Evolutionary conservation across 2,113 vertebrate genomes (phyloP).

Genomic region (Rissa tridactyla): DNA sequence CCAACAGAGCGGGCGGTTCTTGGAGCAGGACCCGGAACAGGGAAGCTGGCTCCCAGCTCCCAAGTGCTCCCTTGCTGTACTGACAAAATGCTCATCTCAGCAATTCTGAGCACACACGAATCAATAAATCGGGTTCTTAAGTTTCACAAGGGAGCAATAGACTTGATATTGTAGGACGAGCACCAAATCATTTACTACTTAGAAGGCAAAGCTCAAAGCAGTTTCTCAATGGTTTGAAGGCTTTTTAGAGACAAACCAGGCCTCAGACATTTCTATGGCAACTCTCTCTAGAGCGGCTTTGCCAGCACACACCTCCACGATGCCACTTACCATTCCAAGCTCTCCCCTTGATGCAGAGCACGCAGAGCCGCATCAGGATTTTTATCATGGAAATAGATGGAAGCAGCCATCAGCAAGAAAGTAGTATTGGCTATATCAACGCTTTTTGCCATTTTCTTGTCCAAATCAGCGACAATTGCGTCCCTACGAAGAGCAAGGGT

Average conservation of each 20-base stretch:
- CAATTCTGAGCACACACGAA: fast-evolving
- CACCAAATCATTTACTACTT: background rate
- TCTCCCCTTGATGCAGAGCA: slow-evolving; percentile 90
- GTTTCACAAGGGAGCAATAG: background rate
- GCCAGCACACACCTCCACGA: fast-evolving
- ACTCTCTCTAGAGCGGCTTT: background rate
- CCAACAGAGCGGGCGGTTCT: background rate
- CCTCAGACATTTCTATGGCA: background rate
- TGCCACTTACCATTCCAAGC: slow-evolving; percentile 86
- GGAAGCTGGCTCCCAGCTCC: background rate
- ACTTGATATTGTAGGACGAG: fast-evolving
- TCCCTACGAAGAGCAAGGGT: slow-evolving; percentile 69
- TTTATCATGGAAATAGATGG: slow-evolving; percentile 86
- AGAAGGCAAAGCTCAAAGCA: background rate
- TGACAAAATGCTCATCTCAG: fast-evolving
- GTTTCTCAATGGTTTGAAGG: background rate
- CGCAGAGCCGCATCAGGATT: slow-evolving; percentile 87
- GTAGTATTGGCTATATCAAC: slow-evolving; percentile 87
- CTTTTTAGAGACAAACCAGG: background rate
- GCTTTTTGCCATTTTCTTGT: slow-evolving; percentile 90
- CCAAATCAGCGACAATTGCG: slow-evolving; percentile 81
- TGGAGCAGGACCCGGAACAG: fast-evolving
- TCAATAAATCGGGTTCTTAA: background rate
- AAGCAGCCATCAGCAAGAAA: slow-evolving; percentile 91
- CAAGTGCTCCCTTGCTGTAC: fast-evolving